These are phyloP conservation scores for Dioctria linearis DNA, from an alignment of 2,888 invertebrate genomes.

Conservation along the genomic window DNA sequence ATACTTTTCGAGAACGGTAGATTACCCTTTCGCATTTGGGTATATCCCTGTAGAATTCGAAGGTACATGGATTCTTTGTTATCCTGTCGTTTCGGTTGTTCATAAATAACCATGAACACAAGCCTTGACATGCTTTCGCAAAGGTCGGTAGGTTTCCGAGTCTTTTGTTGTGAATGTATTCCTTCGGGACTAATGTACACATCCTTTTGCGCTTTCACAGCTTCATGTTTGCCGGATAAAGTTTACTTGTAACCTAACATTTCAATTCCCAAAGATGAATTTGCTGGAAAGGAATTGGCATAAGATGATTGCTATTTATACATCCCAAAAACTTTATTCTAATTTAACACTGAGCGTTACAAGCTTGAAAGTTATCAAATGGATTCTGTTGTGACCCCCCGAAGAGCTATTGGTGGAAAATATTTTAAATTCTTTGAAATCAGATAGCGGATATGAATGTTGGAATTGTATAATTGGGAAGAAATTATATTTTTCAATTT, in stretches of 20 bases:
- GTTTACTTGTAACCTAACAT: slow-evolving; percentile 41
- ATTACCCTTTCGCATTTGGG: slow-evolving; percentile 57
- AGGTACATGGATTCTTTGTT: slow-evolving; percentile 57
- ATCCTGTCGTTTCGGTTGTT: slow-evolving; percentile 57
- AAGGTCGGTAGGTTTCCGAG: slow-evolving; percentile 52
- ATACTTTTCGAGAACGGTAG: slow-evolving; percentile 47
- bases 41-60: slow-evolving; percentile 55
- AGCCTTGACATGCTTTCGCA: slow-evolving; percentile 57
- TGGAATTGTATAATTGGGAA: no score
- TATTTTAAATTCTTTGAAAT: not conserved
- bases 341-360: slow-evolving; percentile 27
- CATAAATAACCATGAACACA: slow-evolving; percentile 58
- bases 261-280: slow-evolving; percentile 53
- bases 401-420: not conserved
- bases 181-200: slow-evolving; percentile 56
- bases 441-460: no score
- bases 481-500: no score
- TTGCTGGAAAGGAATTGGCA: slow-evolving; percentile 31
- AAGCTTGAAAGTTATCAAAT: not conserved
- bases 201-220: slow-evolving; percentile 55
- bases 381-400: not conserved
- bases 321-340: slow-evolving; percentile 39
- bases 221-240: slow-evolving; percentile 20
- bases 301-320: slow-evolving; percentile 50
- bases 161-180: slow-evolving; percentile 55